Evolutionary conservation across 1,140 invertebrate genomes (phyloP), one percentile per base, ranked within the genome.

Genomic region (Drosophila yakuba): DNA sequence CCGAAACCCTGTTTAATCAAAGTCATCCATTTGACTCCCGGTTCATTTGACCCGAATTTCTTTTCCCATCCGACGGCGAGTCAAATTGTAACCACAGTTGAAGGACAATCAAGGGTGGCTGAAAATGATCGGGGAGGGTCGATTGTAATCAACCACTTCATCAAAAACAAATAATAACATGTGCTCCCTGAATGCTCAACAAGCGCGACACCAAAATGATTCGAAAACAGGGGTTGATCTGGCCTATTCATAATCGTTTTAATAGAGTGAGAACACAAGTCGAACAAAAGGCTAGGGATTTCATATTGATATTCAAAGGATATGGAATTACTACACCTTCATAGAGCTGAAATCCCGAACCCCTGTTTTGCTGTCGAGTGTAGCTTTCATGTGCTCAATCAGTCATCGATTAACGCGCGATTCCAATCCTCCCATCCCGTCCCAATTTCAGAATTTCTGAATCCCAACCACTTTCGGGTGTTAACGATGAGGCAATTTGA

Each of bases 111-210:
- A 14, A 25, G 32, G 43, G 43, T 44, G 44, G 50, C 15, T 41
- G 23, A 23, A 38, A 28, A 11, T 60, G n/a, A 35, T 12, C 15
- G 20, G 45, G 63, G 80, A 63, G 78, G 72, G 59, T 36, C 50
- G 35, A 20, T 35, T 55, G 39, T 50, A 56, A 52, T 61, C 60
- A 74, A 77, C 57, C 78, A 75, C 83, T 83, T 77, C 74, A 68
- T 80, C 72, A 59, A 52, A 57, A 68, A 43, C 66, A 82, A 78
- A 75, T 86, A 82, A 85, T 64, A 72, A 77, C 80, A 84, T 84
- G 66, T 85, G 80, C 76, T 47, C 61, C 38, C 25, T 39, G 23
- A 68, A 43, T 41, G 47, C 36, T 15, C 36, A 44, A 61, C 48
- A 61, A 77, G 58, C 23, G 36, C 20, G 25, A 25, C 44, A 20